Evolutionary conservation across 2,797 vertebrate species (phyloP), one percentile per base, ranked within the genome.

Genomic region (Acrossocheilus fasciatus): DNA sequence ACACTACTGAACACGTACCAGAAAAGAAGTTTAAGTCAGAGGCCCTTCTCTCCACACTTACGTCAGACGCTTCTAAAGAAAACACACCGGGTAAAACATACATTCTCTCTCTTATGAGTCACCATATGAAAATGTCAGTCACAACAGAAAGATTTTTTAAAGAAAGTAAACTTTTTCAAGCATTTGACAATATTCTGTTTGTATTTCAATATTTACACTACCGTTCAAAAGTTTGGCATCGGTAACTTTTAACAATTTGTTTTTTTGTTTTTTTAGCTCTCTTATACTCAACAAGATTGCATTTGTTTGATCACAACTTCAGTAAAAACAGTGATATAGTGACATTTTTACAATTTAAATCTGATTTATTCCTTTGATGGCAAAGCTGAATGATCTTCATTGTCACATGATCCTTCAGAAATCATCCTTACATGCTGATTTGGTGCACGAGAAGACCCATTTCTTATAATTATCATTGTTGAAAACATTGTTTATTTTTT

Each of bases 21-120:
- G 98, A 99, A 93, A 99, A 99, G 95, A 99, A 99, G 93, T 99
- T 99, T 92, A 99, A 99, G 92, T 99, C 98, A n/a, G 98, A 99
- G 95, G 98, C 97, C 87, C 95, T 99, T 90, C 95, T 99, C 8
- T 99, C 98, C 77, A 99, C 98, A 0, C 96, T 99, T 81, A 99
- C 98, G 0, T 99, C 98, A 73, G 98, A 99, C 83, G 97, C 97
- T 69, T 97, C 98, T 91, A 99, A 99, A 94, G 98, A 99, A 94
- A 99, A 97, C 92, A 97, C 97, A 0, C 94, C 97, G 93, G 97
- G 98, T 98, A 94, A 86, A 79, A 20, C 15, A 74, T 39, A n/a
- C 72, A 14, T 2, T 23, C 30, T 20, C 52, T 26, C 17, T 26
- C 17, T 17, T 80, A 41, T 12, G n/a, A 64, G 59, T 70, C 20